phyloP scores from a whole-genome alignment of 1,140 invertebrate genomes.

The Heliconius hermathena region DNA sequence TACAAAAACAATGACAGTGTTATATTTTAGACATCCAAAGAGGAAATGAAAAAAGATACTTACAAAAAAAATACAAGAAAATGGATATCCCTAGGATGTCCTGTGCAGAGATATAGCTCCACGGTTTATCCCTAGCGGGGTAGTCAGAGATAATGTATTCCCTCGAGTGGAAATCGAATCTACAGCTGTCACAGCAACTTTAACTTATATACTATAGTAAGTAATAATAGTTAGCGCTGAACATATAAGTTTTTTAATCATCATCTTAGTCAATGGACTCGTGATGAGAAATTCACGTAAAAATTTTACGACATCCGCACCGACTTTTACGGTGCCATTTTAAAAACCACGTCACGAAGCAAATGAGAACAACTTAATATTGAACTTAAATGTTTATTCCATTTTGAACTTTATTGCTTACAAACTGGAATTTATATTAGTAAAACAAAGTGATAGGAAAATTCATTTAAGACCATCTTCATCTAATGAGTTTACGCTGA shows the following conservation, averaged over 20 bases:
- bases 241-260: constrained; percentile 17
- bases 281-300: constrained; percentile 46
- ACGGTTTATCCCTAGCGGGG: no score
- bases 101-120: no score
- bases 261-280: constrained; percentile 45
- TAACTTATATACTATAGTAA: neutral
- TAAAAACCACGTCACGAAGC: constrained; percentile 37
- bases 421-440: neutral
- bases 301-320: constrained; percentile 49
- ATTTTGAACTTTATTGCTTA: constrained; percentile 13
- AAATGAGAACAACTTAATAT: constrained; percentile 38
- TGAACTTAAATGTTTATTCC: neutral
- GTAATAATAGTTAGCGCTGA: neutral
- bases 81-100: no score
- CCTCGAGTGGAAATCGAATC: no score
- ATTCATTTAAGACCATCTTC: constrained; percentile 35
- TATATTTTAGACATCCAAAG: no score
- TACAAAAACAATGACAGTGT: no score
- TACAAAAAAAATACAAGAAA: no score
- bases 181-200: no score
- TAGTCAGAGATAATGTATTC: no score
- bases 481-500: constrained; percentile 36
- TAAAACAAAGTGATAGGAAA: neutral
- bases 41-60: no score
- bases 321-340: constrained; percentile 35